A percentile compares a stretch with the other conserved stretches of the same genome.
These are phyloP conservation scores for Bathynomus jamesi DNA, from an alignment of 1,140 invertebrate species.

Conservation along the genomic window DNA sequence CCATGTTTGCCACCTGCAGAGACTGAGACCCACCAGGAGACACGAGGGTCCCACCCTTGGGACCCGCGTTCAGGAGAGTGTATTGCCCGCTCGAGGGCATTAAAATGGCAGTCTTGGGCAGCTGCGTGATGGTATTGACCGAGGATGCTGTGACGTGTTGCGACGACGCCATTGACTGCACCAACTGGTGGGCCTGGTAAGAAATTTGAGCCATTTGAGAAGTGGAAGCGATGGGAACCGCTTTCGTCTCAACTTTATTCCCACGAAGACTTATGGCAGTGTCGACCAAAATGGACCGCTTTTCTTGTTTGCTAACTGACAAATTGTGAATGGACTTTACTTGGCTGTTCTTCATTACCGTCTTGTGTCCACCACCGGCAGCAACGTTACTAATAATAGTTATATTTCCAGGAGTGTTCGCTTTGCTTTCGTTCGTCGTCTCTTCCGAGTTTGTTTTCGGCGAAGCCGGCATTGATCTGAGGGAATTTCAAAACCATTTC, in stretches of 20 bases:
- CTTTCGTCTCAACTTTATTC: constrained; percentile 14
- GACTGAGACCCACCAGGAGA: constrained; percentile 16
- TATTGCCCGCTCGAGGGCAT: constrained; percentile 24
- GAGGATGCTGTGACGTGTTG: constrained; percentile 11
- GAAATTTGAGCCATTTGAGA: neutral
- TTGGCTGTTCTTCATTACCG: constrained; percentile 30
- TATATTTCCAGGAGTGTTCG: constrained; percentile 11
- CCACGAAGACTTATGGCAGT: constrained; percentile 19
- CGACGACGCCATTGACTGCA: constrained; percentile 12
- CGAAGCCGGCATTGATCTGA: constrained; percentile 29
- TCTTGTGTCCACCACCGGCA: constrained; percentile 12
- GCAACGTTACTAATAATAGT: constrained; percentile 29
- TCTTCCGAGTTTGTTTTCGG: constrained; percentile 16
- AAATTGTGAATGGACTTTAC: constrained; percentile 29
- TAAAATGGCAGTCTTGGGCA: constrained; percentile 28
- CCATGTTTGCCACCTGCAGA: constrained; percentile 29
- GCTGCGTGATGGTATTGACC: constrained; percentile 5
- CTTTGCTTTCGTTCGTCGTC: neutral
- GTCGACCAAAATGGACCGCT: constrained; percentile 17
- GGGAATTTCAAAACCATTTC: no score
- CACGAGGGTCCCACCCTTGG: constrained; percentile 21
- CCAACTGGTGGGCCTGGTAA: neutral
- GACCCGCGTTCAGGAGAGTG: constrained; percentile 21
- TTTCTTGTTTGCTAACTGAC: constrained; percentile 21
- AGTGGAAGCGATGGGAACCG: neutral